Percentiles rank a stretch among this genome's conserved stretches.
phyloP scores from a whole-genome alignment of 2,113 vertebrate genomes.

The Brevimyrus niger region DNA sequence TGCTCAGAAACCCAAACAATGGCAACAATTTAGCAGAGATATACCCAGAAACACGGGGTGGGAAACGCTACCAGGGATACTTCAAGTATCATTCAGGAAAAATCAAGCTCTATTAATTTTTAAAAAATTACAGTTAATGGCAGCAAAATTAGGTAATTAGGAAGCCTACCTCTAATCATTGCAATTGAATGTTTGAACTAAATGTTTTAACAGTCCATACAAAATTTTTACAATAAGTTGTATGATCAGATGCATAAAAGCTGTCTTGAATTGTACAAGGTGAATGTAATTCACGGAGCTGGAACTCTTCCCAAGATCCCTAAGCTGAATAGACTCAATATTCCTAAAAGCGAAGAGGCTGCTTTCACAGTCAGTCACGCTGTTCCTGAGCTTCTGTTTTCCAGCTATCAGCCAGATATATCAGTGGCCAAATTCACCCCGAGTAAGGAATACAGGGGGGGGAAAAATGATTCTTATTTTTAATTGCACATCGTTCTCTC shows the following conservation, averaged over 20 bases:
- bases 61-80: not conserved
- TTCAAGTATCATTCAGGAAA: not conserved
- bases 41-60: not conserved
- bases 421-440: not conserved
- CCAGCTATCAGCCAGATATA: not conserved
- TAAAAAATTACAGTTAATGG: not conserved
- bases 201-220: not conserved
- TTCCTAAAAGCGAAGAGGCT: not conserved
- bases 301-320: not conserved
- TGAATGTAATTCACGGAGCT: not conserved
- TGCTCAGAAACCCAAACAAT: not conserved
- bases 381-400: not conserved
- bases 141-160: not conserved
- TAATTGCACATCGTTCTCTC: not conserved
- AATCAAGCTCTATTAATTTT: not conserved
- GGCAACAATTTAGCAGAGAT: not conserved
- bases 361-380: not conserved
- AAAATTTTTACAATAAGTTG: not conserved
- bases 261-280: not conserved
- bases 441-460: not conserved
- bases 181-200: not conserved
- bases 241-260: not conserved
- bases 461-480: not conserved
- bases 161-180: not conserved
- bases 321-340: not conserved